These are phyloP conservation scores for Rutilus rutilus DNA, from an alignment of 2,113 vertebrate species.

Conservation along the genomic window DNA sequence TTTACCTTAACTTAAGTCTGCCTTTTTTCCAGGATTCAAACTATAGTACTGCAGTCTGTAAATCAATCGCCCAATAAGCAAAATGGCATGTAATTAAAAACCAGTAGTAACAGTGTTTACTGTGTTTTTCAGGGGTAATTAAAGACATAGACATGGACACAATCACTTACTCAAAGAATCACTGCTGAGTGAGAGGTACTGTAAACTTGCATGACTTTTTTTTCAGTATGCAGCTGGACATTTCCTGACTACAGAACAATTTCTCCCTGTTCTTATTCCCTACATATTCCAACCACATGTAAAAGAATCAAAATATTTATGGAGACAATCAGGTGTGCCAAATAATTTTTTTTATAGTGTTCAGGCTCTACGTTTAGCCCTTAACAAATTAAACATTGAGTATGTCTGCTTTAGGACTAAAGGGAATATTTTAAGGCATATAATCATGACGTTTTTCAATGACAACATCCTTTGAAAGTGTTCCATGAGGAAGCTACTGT, in stretches of 20 bases:
- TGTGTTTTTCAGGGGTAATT: neutral
- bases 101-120: neutral
- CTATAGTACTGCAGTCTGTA: neutral
- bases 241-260: conserved; percentile 31
- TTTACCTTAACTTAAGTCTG: neutral
- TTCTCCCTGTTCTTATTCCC: conserved; percentile 31
- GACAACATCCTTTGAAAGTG: conserved; percentile 18
- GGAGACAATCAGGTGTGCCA: conserved; percentile 28
- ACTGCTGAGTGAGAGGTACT: neutral
- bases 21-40: neutral
- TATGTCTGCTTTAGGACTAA: neutral
- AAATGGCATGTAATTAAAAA: neutral
- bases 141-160: neutral
- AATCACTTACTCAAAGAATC: neutral
- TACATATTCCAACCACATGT: conserved; percentile 44
- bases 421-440: neutral
- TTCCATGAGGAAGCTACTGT: conserved; percentile 26
- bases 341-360: conserved; percentile 27
- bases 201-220: neutral
- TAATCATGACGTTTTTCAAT: conserved; percentile 7
- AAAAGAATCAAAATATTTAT: conserved; percentile 43
- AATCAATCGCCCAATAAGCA: neutral
- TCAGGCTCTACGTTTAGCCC: neutral
- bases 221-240: neutral
- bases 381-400: conserved; percentile 12